Evolutionary conservation across 2,797 vertebrate genomes (phyloP), one percentile per base, ranked within the genome.

Genomic region (Gymnocypris eckloni): DNA sequence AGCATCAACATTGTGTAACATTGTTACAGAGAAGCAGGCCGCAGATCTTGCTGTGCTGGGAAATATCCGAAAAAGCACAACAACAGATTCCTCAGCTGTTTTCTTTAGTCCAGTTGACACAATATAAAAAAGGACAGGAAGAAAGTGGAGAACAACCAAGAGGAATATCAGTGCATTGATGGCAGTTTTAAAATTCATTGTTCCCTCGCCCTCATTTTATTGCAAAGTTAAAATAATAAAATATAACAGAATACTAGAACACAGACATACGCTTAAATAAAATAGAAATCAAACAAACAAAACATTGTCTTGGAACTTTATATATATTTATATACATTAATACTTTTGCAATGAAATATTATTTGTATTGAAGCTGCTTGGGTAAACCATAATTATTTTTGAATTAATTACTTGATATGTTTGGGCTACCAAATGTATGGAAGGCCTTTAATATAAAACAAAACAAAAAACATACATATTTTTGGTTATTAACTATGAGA

Each of bases 41-140:
- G 9, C 81, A 73, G 69, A 66, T 69, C 70, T 79, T 3, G 18
- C 76, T 83, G 77, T 61, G 76, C 66, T 50, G 75, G 73, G 66
- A 70, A 77, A 77, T 70, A 82, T 70, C 85, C 78, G 73, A 79
- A 54, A 85, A 79, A 76, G 70, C 39, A 50, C 85, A 86, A 81
- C 48, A 66, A 72, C 39, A 81, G 43, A 73, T 81, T 81, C 45
- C 70, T 75, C 25, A 75, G 83, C 76, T 81, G 54, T 83, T 64
- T 79, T 67, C 25, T 84, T 86, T 45, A 37, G 50, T 71, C 61
- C 69, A 79, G 77, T 88, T 87, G 90, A 48, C 77, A 71, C 28
- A 78, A 43, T 48, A 66, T 43, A 64, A 54, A 45, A 73, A 50
- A 75, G 70, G 13, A 9, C 13, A 9, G 25, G 45, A 48, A 33